Conservation (phyloP, 2,888 invertebrate species). For the Tetragonula carbonaria region DNA sequence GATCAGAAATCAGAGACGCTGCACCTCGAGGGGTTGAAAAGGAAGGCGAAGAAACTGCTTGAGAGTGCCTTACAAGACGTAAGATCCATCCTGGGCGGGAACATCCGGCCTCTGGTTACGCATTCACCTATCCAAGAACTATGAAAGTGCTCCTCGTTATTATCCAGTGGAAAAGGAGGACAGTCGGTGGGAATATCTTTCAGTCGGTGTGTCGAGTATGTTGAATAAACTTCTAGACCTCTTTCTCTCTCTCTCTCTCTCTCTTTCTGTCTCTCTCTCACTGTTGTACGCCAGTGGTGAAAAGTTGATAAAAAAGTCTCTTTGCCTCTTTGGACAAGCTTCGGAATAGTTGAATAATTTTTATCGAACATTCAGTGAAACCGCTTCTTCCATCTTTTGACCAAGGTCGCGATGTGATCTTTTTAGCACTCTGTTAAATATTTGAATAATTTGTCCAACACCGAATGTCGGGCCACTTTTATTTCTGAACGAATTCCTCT, state of each 20-base stretch:
- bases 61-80: slow-evolving; percentile 74
- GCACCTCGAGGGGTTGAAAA: slow-evolving; percentile 64
- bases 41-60: slow-evolving; percentile 70
- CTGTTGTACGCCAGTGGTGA: background rate
- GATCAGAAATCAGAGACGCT: slow-evolving; percentile 83
- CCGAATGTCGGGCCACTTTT: too few relatives aligned
- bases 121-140: slow-evolving; percentile 74
- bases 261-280: background rate
- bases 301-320: slow-evolving; percentile 22
- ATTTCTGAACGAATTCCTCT: too few relatives aligned
- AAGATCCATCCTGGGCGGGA: slow-evolving; percentile 81
- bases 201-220: slow-evolving; percentile 21
- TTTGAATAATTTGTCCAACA: too few relatives aligned
- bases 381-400: too few relatives aligned
- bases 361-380: too few relatives aligned
- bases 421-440: too few relatives aligned
- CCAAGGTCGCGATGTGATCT: too few relatives aligned
- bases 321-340: background rate
- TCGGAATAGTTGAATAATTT: background rate
- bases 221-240: slow-evolving; percentile 13
- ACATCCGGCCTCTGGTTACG: slow-evolving; percentile 84
- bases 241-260: background rate
- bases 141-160: slow-evolving; percentile 63
- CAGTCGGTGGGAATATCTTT: slow-evolving; percentile 66
- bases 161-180: slow-evolving; percentile 42